These are phyloP conservation scores for Drosophila anomelani DNA, from an alignment of 2,888 invertebrate genomes.

Conservation along the genomic window DNA sequence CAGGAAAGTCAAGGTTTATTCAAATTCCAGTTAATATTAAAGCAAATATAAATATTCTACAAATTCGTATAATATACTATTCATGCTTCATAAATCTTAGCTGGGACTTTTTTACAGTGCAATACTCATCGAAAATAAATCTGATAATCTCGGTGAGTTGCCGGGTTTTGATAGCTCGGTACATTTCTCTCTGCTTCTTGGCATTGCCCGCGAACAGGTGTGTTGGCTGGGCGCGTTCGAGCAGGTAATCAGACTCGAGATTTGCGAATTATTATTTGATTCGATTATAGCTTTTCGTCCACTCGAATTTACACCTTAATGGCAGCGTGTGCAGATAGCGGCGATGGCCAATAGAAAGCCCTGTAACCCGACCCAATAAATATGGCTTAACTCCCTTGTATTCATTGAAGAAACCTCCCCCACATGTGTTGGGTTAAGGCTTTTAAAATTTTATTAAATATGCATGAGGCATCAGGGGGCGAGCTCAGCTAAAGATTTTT, in stretches of 20 bases:
- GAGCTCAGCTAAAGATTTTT: constrained; percentile 8
- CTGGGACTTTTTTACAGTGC: constrained; percentile 46
- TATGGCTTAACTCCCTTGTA: background rate
- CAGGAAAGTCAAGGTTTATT: background rate
- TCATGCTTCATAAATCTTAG: background rate
- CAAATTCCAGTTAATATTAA: background rate
- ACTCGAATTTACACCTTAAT: constrained; percentile 32
- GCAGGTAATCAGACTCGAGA: constrained; percentile 33
- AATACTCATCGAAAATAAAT: constrained; percentile 17
- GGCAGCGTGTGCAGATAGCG: constrained; percentile 33
- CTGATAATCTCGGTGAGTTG: constrained; percentile 23
- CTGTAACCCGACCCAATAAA: constrained; percentile 1
- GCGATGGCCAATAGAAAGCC: constrained; percentile 30
- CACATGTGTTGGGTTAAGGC: constrained; percentile 14
- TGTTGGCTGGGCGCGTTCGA: constrained; percentile 31
- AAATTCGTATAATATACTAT: background rate
- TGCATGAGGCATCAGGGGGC: constrained; percentile 20
- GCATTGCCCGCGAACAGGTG: constrained; percentile 57
- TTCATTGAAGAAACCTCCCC: constrained; percentile 12
- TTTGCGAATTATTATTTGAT: constrained; percentile 48
- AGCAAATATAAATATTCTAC: background rate
- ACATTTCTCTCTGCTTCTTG: constrained; percentile 59
- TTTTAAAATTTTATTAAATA: constrained; percentile 48
- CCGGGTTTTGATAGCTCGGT: constrained; percentile 49
- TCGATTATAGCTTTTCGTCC: constrained; percentile 35